Base-by-base conservation (phyloP, 2,113 vertebrate genomes). In the Orientallactaga bullata region DNA sequence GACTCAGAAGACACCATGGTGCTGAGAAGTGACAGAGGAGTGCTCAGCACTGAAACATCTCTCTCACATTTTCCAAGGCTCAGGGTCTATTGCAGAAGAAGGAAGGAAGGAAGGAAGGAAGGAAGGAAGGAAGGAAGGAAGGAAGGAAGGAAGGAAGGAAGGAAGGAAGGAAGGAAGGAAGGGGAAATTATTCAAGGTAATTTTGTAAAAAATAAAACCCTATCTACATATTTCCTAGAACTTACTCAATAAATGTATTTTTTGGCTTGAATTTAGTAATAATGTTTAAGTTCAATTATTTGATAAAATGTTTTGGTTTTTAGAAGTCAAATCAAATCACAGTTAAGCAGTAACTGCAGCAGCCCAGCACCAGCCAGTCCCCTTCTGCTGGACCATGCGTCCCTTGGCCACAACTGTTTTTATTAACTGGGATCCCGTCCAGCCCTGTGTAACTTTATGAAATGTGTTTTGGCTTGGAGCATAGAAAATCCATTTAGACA, bases 401-500 rank as follows among this genome's bases (percentile, higher is more conserved):
- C 73, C 84, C 90, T 96, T 42, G 4, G 80, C 73, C 91, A 95
- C 30, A 2, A 82, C 72, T 91, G 76, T 95, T 97, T 97, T 96
- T 92, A 95, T 96, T 97, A 96, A 94, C 95, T 96, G 89, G 97
- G 93, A 97, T 77, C 32, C 69, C 3, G 1, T 90, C 92, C 95
- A 94, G 93, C 84, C 92, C 94, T 85, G 89, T 95, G 94, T 77
- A 82, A 91, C 89, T 95, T 96, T 95, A 95, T 96, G 89, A 97
- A 96, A 96, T 97, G 93, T 95, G 80, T 93, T 96, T 97, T 97
- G 97, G 97, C 96, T 71, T 69, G 26, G 89, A 91, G 93, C 94
- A 97, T 94, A 97, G 93, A 97, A 97, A 97, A 96, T 87, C 96
- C 95, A 97, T 97, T 97, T 97, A 97, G 96, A 91, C 96, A 84